Percentiles rank a stretch among this genome's conserved stretches.
These are phyloP conservation scores for Labia minor DNA, from an alignment of 2,888 invertebrate species.

Conservation along the genomic window DNA sequence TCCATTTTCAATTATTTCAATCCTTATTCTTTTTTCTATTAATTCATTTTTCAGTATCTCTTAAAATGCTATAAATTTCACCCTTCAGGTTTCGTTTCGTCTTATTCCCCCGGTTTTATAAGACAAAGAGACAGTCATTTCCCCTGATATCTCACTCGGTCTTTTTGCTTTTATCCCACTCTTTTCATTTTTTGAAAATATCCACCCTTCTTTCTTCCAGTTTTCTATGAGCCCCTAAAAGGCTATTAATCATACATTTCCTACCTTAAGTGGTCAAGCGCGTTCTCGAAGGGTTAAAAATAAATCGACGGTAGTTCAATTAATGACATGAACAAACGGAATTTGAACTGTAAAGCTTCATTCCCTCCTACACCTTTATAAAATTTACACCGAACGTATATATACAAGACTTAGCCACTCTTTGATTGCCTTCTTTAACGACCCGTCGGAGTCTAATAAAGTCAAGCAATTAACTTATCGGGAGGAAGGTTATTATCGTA, in stretches of 20 bases:
- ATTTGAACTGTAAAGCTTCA: too few species aligned
- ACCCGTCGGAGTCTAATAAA: constrained; percentile 13
- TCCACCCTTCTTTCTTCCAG: too few species aligned
- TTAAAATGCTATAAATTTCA: background rate
- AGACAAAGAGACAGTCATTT: background rate
- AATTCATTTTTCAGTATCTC: background rate
- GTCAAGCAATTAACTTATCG: constrained; percentile 8
- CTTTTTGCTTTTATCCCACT: background rate
- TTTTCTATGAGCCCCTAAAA: too few species aligned
- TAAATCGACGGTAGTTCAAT: background rate
- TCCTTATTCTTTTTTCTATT: background rate
- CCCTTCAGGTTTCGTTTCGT: background rate
- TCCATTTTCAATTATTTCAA: too few species aligned
- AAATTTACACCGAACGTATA: background rate
- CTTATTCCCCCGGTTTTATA: background rate
- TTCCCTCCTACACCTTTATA: background rate
- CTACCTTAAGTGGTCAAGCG: background rate
- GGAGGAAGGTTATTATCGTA: constrained; percentile 4
- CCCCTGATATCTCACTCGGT: background rate
- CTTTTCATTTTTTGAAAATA: background rate
- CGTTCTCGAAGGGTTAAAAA: background rate
- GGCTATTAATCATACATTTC: background rate
- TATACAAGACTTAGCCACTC: background rate
- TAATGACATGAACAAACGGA: background rate
- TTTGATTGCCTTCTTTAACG: constrained; percentile 13